Evolutionary conservation across 2,888 invertebrate genomes (phyloP), one percentile per base, ranked within the genome.

Genomic region (Agonopterix subpropinquella): DNA sequence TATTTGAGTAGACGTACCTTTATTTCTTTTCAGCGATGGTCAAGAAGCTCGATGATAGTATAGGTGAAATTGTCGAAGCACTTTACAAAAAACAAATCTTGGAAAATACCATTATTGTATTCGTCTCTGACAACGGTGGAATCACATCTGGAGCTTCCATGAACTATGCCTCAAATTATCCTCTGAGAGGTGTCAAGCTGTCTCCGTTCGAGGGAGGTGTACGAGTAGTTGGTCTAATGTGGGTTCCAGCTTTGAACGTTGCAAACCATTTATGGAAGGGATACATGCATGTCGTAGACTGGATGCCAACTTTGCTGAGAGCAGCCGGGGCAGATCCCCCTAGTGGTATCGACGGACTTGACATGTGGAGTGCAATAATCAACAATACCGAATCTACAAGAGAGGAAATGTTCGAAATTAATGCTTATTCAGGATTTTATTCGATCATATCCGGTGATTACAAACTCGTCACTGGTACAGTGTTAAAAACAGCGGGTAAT

Each of bases 91-190:
- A 90, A 51, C 88, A 89, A 1, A 92, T 96, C 80, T 82, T 97
- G 55, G 86, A 95, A 43, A 93, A 97, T 70, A 94, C 96, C 0
- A 91, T 98, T 44, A 90, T 98, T 47, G 77, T 96, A 1, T 98
- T 98, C 71, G 91, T 94, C 59, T 94, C 96, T 9, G 98, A 98
- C 72, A 98, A 98, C 71, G 96, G 97, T 0, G 95, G 93, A 0
- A 95, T 95, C 45, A 92, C 95, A 0, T 83, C 90, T 49, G 96
- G 95, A 0, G 64, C 90, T 45, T 91, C 92, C 65, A 71, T 89
- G 46, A 97, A 96, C 77, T 91, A 91, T 45, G 95, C 92, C 9
- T 94, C 94, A 11, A 95, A 95, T 78, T 94, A 91, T 89, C 95
- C 95, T n/a, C 73, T 95, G 9, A 89, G 93, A 73, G 95, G 95